Conservation (phyloP, 2,797 vertebrate genomes). For the Picus viridis region DNA sequence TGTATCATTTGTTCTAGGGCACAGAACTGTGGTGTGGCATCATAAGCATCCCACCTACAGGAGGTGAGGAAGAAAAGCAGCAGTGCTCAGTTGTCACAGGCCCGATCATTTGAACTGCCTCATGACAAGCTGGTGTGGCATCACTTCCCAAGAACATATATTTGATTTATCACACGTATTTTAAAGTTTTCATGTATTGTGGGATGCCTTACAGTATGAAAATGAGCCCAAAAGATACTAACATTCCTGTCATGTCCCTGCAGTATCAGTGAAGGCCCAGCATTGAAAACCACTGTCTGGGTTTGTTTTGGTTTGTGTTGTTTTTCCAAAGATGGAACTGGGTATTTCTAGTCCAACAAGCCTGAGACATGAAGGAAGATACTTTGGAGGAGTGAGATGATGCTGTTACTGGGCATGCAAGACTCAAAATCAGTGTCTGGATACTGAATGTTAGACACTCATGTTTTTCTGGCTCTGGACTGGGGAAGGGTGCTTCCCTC, state of each 20-base stretch:
- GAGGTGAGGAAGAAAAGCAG: background rate
- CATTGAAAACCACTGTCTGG: background rate
- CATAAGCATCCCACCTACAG: background rate
- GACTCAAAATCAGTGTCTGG: background rate
- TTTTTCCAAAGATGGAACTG: background rate
- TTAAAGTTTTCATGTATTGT: background rate
- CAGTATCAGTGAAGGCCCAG: background rate
- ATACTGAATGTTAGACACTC: accelerated
- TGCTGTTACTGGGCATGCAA: background rate
- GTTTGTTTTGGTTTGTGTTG: background rate
- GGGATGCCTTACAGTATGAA: background rate
- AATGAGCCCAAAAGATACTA: background rate
- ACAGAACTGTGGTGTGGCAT: background rate
- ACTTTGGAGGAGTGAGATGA: background rate
- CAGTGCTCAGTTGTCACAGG: background rate
- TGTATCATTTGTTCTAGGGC: background rate
- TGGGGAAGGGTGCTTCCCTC: background rate
- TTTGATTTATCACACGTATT: background rate
- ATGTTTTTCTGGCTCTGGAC: background rate
- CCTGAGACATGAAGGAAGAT: background rate
- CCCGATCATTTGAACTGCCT: background rate
- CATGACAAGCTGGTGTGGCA: background rate
- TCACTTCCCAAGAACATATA: background rate
- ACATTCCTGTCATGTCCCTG: background rate
- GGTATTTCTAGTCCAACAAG: background rate